Conservation (phyloP, 2,797 vertebrate genomes). For the Schizopygopsis malacanthus region DNA sequence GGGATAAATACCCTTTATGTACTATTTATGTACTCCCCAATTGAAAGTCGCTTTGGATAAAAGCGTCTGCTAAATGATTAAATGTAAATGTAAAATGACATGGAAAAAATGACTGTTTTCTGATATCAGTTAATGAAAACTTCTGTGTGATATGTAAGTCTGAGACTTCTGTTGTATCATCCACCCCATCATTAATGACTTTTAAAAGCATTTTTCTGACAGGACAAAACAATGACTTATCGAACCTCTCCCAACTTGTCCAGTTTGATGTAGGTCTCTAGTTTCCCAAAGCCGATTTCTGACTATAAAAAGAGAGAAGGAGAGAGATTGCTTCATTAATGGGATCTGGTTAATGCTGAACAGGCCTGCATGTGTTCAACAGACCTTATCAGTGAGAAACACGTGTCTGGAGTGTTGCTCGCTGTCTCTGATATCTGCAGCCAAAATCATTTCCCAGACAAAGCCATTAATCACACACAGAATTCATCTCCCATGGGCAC, state of each 20-base stretch:
- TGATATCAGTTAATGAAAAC: background rate
- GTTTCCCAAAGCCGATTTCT: conserved; percentile 98
- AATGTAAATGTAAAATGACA: no score
- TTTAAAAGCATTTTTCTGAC: background rate
- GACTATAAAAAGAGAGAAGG: conserved; percentile 78
- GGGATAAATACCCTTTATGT: no score
- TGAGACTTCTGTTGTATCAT: background rate
- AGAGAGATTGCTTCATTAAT: conserved; percentile 45
- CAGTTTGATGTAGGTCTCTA: conserved; percentile 99
- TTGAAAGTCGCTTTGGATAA: no score
- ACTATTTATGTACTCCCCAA: no score
- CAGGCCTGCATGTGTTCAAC: conserved; percentile 26
- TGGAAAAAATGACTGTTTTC: no score
- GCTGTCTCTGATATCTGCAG: conserved; percentile 28
- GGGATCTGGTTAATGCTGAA: conserved; percentile 31
- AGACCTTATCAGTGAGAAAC: conserved; percentile 47
- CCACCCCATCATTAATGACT: background rate
- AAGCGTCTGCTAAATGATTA: no score
- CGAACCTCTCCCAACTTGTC: conserved; percentile 98
- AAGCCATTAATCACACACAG: conserved; percentile 21
- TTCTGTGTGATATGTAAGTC: background rate
- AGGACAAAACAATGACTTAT: background rate
- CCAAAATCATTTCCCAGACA: conserved; percentile 54
- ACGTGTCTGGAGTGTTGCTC: conserved; percentile 29
- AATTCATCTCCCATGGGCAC: conserved; percentile 11